Evolutionary conservation across 2,888 invertebrate species (phyloP).

Genomic region (Oxystoma pomonae): DNA sequence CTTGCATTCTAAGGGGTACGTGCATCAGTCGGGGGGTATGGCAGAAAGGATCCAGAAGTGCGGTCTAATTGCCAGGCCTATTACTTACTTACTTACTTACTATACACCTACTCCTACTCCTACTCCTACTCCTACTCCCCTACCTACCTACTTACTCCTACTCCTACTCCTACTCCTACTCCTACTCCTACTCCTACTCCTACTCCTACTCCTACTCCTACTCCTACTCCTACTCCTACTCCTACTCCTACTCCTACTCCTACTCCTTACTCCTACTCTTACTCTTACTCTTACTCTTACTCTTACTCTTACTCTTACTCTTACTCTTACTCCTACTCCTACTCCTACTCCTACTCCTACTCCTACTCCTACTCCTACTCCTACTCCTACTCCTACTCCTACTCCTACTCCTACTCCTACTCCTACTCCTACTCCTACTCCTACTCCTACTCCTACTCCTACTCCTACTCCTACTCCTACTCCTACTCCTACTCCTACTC

Average conservation of each 20-base stretch:
- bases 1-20: too few relatives aligned
- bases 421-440: not conserved
- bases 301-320: not conserved
- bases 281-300: not conserved
- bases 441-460: not conserved
- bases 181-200: not conserved
- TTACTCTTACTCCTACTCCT: not conserved
- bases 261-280: not conserved
- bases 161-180: not conserved
- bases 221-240: not conserved
- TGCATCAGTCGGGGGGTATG: too few relatives aligned
- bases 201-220: not conserved
- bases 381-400: not conserved
- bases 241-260: not conserved
- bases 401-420: not conserved
- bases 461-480: not conserved
- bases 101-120: not conserved
- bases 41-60: too few relatives aligned
- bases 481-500: not conserved
- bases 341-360: not conserved
- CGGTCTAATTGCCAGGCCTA: too few relatives aligned
- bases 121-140: not conserved
- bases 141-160: too few relatives aligned
- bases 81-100: too few relatives aligned
- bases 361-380: not conserved